These are phyloP conservation scores for Cylas formicarius DNA, from an alignment of 1,140 invertebrate species.

Conservation along the genomic window DNA sequence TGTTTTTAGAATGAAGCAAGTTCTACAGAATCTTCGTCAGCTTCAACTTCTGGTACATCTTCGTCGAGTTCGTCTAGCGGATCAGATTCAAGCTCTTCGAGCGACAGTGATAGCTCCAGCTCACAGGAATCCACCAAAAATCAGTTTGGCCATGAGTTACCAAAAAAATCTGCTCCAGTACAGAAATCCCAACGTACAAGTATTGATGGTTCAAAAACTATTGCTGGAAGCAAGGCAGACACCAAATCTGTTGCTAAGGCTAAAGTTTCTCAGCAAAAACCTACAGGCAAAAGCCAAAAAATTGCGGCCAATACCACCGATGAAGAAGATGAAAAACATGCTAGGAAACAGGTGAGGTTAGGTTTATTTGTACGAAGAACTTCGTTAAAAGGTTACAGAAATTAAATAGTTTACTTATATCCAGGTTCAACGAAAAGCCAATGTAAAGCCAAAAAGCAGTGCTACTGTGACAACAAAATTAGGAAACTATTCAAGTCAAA, in stretches of 20 bases:
- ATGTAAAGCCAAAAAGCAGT: conserved; percentile 37
- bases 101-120: conserved; percentile 49
- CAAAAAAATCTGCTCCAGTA: conserved; percentile 47
- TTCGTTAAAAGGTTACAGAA: not conserved
- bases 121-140: conserved; percentile 43
- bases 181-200: conserved; percentile 40
- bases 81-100: conserved; percentile 63
- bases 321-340: conserved; percentile 45
- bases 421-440: conserved; percentile 18
- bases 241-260: conserved; percentile 22
- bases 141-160: conserved; percentile 40
- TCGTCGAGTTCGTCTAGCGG: conserved; percentile 61
- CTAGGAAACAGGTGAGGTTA: conserved; percentile 41
- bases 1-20: conserved; percentile 19
- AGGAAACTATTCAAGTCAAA: conserved; percentile 43
- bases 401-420: not conserved
- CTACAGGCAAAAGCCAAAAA: conserved; percentile 33
- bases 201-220: conserved; percentile 37
- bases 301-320: conserved; percentile 45
- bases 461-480: conserved; percentile 50
- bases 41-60: conserved; percentile 36
- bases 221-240: conserved; percentile 18
- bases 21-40: conserved; percentile 25
- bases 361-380: not conserved
- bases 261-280: conserved; percentile 42